Evolutionary conservation across 1,140 invertebrate genomes (phyloP).

Genomic region (Tetragonula clypearis): DNA sequence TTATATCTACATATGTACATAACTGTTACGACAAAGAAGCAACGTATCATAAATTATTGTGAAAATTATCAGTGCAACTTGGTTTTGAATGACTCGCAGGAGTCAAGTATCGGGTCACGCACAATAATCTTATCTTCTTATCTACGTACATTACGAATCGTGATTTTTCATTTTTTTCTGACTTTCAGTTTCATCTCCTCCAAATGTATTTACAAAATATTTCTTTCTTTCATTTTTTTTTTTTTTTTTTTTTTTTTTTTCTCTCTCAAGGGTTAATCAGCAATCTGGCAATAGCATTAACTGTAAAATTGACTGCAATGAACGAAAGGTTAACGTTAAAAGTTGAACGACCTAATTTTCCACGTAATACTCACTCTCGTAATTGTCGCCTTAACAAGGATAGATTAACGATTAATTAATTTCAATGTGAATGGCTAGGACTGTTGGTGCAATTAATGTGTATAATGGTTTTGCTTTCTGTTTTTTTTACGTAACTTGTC

Average conservation of each 20-base stretch:
- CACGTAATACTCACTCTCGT: not conserved
- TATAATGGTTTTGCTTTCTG: slow-evolving; percentile 1
- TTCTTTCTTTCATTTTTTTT: not conserved
- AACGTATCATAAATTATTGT: not conserved
- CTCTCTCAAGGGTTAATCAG: not conserved
- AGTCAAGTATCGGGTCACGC: not conserved
- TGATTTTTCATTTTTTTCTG: slow-evolving; percentile 5
- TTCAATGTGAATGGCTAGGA: slow-evolving; percentile 17
- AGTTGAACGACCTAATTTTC: slow-evolving; percentile 55
- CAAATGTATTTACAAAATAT: not conserved
- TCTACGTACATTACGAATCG: not conserved
- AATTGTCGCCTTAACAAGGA: slow-evolving; percentile 42
- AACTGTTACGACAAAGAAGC: not conserved
- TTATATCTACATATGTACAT: not conserved
- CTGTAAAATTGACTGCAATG: slow-evolving; percentile 40
- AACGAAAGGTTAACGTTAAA: slow-evolving; percentile 43
- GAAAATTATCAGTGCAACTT: not conserved
- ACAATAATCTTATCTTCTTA: slow-evolving; percentile 13
- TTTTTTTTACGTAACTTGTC: slow-evolving; percentile 19
- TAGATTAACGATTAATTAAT: slow-evolving; percentile 54
- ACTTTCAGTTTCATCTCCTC: not conserved
- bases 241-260: not conserved
- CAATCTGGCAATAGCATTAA: slow-evolving; percentile 9
- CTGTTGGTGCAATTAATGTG: not conserved
- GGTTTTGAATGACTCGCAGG: no score